A percentile compares a stretch with the other conserved stretches of the same genome.
These are phyloP conservation scores for Folsomia manolachei DNA, from an alignment of 2,888 invertebrate genomes.

Conservation along the genomic window DNA sequence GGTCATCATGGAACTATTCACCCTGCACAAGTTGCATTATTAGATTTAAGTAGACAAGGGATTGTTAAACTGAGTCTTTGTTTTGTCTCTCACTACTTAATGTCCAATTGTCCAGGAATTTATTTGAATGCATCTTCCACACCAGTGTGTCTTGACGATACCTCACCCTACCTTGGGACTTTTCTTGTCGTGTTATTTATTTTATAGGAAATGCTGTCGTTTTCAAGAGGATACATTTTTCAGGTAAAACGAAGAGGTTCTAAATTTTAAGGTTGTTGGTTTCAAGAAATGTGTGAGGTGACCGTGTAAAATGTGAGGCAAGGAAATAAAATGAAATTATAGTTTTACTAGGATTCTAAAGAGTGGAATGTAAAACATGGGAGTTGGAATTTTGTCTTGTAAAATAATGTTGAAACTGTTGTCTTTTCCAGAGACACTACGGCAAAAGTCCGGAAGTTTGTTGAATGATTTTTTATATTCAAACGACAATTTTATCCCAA, in stretches of 20 bases:
- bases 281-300: neutral
- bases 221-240: no score
- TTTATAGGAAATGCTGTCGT: neutral
- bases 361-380: neutral
- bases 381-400: neutral
- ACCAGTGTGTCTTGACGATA: neutral
- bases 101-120: slow-evolving; percentile 10
- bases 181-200: neutral
- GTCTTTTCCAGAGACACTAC: no score
- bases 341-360: neutral
- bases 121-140: neutral
- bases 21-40: neutral
- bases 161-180: neutral
- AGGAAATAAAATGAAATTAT: neutral
- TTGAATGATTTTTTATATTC: neutral
- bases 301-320: neutral
- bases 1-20: no score
- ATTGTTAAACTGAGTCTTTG: neutral
- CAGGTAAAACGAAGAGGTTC: neutral
- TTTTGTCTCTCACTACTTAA: slow-evolving; percentile 8
- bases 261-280: slow-evolving; percentile 1
- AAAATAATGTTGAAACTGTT: neutral
- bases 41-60: neutral
- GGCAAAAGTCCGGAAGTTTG: slow-evolving; percentile 1
- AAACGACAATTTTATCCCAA: neutral